These are phyloP conservation scores for Tinea trinotella DNA, from an alignment of 2,888 invertebrate species.

Conservation along the genomic window DNA sequence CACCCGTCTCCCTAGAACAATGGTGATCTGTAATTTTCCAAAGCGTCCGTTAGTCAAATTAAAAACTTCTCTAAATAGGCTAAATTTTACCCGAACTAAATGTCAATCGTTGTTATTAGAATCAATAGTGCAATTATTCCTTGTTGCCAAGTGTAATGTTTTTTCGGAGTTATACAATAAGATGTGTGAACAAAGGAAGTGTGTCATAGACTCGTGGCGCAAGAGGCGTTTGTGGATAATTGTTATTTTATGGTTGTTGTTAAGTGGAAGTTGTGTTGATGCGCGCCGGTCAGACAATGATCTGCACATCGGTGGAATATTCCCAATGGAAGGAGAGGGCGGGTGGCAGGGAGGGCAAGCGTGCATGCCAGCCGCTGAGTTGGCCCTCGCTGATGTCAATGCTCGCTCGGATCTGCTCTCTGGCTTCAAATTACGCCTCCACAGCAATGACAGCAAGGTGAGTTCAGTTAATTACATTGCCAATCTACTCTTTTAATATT, in stretches of 20 bases:
- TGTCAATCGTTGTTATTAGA: conserved; percentile 59
- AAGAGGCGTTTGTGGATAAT: conserved; percentile 30
- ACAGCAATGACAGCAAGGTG: conserved; percentile 98
- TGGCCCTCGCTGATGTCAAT: conserved; percentile 98
- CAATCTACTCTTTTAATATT: neutral
- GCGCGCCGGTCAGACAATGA: conserved; percentile 75
- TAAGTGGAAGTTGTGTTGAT: conserved; percentile 47
- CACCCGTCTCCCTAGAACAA: conserved; percentile 38
- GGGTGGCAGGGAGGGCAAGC: conserved; percentile 99
- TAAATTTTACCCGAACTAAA: conserved; percentile 52
- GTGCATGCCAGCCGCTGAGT: conserved; percentile 96
- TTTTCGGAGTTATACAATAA: conserved; percentile 34
- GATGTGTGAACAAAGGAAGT: conserved; percentile 26
- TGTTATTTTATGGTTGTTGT: conserved; percentile 34
- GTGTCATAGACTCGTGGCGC: conserved; percentile 22
- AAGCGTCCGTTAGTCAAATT: conserved; percentile 69
- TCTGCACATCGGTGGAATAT: conserved; percentile 97
- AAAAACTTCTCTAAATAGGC: conserved; percentile 46
- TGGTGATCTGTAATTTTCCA: conserved; percentile 59
- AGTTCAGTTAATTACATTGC: neutral
- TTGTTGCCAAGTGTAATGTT: conserved; percentile 60
- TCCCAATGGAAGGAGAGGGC: conserved; percentile 96
- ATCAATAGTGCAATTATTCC: conserved; percentile 65
- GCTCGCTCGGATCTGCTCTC: conserved; percentile 88
- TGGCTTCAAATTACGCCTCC: conserved; percentile 90